Evolutionary conservation across 2,888 invertebrate genomes (phyloP).

Genomic region (Odontothrips loti): DNA sequence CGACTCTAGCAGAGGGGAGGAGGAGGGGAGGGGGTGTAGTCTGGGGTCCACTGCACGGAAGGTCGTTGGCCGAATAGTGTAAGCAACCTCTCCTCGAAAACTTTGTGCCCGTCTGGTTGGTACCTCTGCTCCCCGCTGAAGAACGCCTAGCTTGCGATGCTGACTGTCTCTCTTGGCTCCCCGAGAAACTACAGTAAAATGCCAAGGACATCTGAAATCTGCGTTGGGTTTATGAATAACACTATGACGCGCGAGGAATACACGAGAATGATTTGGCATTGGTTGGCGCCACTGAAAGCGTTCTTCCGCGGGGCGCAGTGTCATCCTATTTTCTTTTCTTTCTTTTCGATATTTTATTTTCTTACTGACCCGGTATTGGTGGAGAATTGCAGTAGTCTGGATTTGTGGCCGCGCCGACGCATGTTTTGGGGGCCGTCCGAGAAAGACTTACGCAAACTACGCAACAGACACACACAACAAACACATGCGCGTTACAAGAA

Average conservation of each 20-base stretch:
- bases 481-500: conserved; percentile 31
- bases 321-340: background rate
- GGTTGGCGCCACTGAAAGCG: background rate
- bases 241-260: no score
- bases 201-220: background rate
- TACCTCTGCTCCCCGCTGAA: background rate
- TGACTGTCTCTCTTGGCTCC: no score
- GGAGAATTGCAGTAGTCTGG: conserved; percentile 84
- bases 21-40: background rate
- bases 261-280: background rate
- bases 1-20: background rate
- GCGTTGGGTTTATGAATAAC: background rate
- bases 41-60: background rate
- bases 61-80: background rate
- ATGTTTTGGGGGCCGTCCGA: conserved; percentile 77
- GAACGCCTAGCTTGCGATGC: background rate
- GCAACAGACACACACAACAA: conserved; percentile 29
- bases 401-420: conserved; percentile 85
- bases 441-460: conserved; percentile 31
- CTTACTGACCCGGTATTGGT: conserved; percentile 81
- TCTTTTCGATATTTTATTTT: conserved; percentile 5
- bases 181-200: background rate
- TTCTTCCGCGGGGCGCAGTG: background rate
- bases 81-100: conserved; percentile 22
- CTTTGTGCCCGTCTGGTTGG: conserved; percentile 9